Base-by-base conservation (phyloP, 2,113 vertebrate genomes). In the Ailurus styani region DNA sequence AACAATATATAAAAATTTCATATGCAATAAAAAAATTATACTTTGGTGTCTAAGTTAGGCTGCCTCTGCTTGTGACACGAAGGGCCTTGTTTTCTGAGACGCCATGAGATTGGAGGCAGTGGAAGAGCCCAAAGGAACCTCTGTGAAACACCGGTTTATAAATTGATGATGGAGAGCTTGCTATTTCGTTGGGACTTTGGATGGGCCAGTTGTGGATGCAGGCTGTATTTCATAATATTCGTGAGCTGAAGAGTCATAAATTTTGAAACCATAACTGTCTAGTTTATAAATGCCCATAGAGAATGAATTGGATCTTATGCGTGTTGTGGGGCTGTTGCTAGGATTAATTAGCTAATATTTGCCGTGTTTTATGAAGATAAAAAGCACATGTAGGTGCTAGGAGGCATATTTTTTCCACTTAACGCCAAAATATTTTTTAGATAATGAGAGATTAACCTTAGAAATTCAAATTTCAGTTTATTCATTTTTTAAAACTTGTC, bases 321-420 rank as follows among this genome's bases (percentile, higher is more conserved):
- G 4, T 83, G 93, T 77, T 77, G 20, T 27, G 50, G 55, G 31
- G n/a, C 77, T 95, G 91, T 96, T 50, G 66, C 79, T 92, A 90
- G 25, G 68, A 81, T 96, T 97, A 87, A 97, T 96, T 93, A 97
- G 55, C 57, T 95, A 96, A 54, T 97, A 90, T 66, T 91, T 96
- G 62, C 75, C n/a, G 40, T 87, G 55, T 81, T 92, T 95, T 90
- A 90, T 95, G 90, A 97, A 88, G 89, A 94, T 37, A 70, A 78
- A 96, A 93, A 52, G n/a, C 34, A 64, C 31, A 5, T 64, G 31
- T n/a, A 64, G 54, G 72, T 90, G 54, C 83, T 93, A 73, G 93
- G 50, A 95, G 60, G 40, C 47, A 31, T 54, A 72, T 60, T 88
- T 95, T 97, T 97, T 81, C 75, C 40, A 89, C 78, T 91, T 77